These are phyloP conservation scores for Melolontha melolontha DNA, from an alignment of 2,888 invertebrate genomes.

Conservation along the genomic window DNA sequence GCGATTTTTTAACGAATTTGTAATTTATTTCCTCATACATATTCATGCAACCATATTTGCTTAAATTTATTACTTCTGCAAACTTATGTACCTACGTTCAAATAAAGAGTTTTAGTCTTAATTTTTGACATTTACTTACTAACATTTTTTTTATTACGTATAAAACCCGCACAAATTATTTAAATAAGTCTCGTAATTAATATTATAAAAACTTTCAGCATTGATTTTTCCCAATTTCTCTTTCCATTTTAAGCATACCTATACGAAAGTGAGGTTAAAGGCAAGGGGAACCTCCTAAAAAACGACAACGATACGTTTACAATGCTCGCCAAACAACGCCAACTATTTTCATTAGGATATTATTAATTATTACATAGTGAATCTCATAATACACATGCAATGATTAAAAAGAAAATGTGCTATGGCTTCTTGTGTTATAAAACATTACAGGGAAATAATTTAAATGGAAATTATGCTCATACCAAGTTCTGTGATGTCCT, in stretches of 20 bases:
- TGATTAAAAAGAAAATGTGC: neutral
- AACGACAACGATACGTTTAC: neutral
- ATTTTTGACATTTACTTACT: no score
- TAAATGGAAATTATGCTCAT: constrained; percentile 54
- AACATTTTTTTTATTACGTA: no score
- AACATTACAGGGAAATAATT: constrained; percentile 28
- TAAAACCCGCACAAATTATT: no score
- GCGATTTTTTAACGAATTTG: no score
- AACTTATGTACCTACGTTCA: no score
- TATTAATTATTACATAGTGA: no score
- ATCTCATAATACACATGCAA: neutral
- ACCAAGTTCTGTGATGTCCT: constrained; percentile 70
- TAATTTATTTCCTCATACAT: no score
- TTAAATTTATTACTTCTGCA: no score
- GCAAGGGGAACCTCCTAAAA: constrained; percentile 1
- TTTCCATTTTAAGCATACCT: neutral
- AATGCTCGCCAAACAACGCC: neutral
- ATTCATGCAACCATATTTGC: no score
- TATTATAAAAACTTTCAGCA: neutral
- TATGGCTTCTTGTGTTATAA: constrained; percentile 21
- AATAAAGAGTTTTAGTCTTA: no score
- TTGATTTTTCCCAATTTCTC: constrained; percentile 13
- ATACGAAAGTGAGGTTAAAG: constrained; percentile 19
- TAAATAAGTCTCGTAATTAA: no score
- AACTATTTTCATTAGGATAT: no score